Evolutionary conservation across 2,113 vertebrate species (phyloP), one percentile per base, ranked within the genome.

Genomic region (Setophaga kirtlandii): DNA sequence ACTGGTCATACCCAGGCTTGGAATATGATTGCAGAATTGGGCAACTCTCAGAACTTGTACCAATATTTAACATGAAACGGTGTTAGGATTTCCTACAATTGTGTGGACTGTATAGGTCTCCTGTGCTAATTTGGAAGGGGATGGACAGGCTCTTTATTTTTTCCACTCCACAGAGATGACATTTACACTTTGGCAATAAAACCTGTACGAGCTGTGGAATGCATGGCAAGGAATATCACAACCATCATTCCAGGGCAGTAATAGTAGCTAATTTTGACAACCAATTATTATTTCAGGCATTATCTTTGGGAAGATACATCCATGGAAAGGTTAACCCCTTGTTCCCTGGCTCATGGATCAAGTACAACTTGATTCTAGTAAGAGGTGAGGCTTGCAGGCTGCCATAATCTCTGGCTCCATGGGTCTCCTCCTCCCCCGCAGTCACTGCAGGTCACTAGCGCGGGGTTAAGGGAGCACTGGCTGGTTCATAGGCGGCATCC

Each of bases 381-480:
- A 19, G 9, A 35, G 23, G 12, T 0, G 41, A 53, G 49, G 37
- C 27, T 59, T 12, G 39, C 2, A 3, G 7, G 4, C 15, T 2
- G 47, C 49, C 28, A 8, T 1, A 31, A 27, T 28, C 56, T 13
- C 7, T 0, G 47, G 5, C 49, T 3, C 11, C 12, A 2, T 2
- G 63, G 21, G 31, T 28, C 27, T 39, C 39, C 68, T 33, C 16
- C 33, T 39, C 12, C 46, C 47, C 24, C 27, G 24, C 46, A 2
- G 33, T 10, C 31, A 0, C 35, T 19, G 81, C 28, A 37, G 37
- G 20, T 2, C 15, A 24, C 27, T 2, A 11, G 11, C 9, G 3
- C 2, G 11, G 8, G 4, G 6, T 25, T 3, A 2, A 52, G 47
- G 0, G 39, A 20, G 35, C 0, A 2, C 41, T 2, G 49, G 7